Base-by-base conservation (phyloP, 2,888 invertebrate species). In the Clanis bilineata region DNA sequence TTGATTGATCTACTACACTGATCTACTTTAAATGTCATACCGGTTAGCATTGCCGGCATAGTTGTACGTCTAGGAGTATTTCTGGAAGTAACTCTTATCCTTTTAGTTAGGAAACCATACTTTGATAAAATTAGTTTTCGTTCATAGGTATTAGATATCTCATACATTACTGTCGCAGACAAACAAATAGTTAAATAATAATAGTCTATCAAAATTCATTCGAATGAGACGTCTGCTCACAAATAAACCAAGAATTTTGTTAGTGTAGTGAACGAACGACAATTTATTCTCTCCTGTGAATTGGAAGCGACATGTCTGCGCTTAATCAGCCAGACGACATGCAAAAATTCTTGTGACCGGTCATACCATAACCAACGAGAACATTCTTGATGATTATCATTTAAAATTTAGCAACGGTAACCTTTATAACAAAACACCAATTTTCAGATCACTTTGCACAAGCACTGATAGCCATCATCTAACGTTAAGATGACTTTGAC, bases 41-140 rank as follows among this genome's bases (percentile, higher is more conserved):
- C 15, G 32, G 51, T 10, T 51, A 70, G 70, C 78, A 79, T 82
- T 79, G 74, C 76, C 80, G 78, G 80, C 82, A 84, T 86, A 81
- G 76, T 83, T 81, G 76, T 71, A 71, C 71, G 85, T 87, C 84
- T 84, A 77, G 76, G 67, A 82, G 28, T 51, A 85, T 82, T 85
- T 80, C 76, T 73, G 76, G 81, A 79, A 70, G 69, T 69, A 69
- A 67, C 69, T 64, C 15, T 3, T 32, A 10, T 32, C 10, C 77
- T 75, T 66, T 67, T 68, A 67, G 69, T 55, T 61, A 59, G 43
- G 58, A 55, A 47, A 63, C 65, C 62, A 64, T 61, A 60, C 45
- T 58, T 66, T 64, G 63, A 63, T 61, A 23, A 25, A 44, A 59
- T 47, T 55, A 47, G 28, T 28, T 51, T 18, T 10, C 32, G 32